phyloP scores from a whole-genome alignment of 2,888 invertebrate species.

The Arctia plantaginis region DNA sequence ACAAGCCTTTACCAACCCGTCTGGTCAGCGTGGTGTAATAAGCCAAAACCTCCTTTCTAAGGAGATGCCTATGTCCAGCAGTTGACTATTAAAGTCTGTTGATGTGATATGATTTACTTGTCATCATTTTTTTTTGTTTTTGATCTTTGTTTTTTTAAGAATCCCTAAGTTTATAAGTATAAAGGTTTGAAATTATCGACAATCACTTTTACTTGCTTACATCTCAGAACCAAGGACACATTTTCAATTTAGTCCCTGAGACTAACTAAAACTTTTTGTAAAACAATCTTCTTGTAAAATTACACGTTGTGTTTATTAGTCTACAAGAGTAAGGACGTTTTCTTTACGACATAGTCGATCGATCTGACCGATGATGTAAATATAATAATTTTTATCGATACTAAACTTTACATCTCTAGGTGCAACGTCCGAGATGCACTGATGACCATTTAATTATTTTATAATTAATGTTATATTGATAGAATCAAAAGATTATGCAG shows the following conservation, averaged over 20 bases:
- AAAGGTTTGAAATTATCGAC: not conserved
- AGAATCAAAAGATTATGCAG: conserved; percentile 3
- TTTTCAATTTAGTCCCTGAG: too few relatives aligned
- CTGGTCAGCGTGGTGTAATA: too few relatives aligned
- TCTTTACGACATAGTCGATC: not conserved
- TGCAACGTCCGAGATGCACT: conserved; percentile 1
- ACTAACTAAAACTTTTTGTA: too few relatives aligned
- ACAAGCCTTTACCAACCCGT: too few relatives aligned
- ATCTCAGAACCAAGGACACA: not conserved
- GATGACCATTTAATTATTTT: conserved; percentile 8
- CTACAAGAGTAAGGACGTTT: not conserved
- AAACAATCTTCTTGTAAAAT: not conserved
- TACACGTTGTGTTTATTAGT: not conserved
- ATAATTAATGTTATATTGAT: conserved; percentile 15
- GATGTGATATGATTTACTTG: too few relatives aligned
- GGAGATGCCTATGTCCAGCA: too few relatives aligned
- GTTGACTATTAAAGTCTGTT: too few relatives aligned
- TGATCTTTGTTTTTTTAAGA: not conserved
- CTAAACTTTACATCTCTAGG: not conserved
- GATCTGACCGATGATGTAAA: not conserved
- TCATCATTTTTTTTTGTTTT: not conserved
- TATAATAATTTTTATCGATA: not conserved
- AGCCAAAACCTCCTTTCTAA: too few relatives aligned
- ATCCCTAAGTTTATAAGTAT: not conserved
- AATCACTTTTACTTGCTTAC: not conserved